Conservation (phyloP, 1,140 invertebrate genomes). For the Polypedilum pembai region DNA sequence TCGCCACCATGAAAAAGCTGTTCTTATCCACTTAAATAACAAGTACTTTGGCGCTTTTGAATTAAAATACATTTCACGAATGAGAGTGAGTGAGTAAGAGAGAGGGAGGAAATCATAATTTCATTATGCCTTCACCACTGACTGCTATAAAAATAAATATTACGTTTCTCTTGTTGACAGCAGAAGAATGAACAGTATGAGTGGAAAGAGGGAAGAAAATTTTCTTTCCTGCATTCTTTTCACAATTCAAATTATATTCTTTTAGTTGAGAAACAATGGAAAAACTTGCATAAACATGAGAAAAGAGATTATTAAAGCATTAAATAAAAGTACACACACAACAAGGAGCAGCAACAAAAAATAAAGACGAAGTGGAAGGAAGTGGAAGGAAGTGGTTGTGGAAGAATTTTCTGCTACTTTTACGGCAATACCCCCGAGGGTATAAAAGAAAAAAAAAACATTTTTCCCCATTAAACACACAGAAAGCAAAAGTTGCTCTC, state of each 20-base stretch:
- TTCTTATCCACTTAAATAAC: slow-evolving; percentile 24
- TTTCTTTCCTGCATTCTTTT: neutral
- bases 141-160: slow-evolving; percentile 19
- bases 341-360: neutral
- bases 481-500: neutral
- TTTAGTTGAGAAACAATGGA: neutral
- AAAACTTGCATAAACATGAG: neutral
- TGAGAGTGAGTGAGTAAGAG: neutral
- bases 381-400: neutral
- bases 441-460: neutral
- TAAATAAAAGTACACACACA: neutral
- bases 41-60: slow-evolving; percentile 9
- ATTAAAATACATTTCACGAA: slow-evolving; percentile 5
- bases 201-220: neutral
- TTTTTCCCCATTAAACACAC: neutral
- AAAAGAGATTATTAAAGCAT: neutral
- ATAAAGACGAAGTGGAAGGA: neutral
- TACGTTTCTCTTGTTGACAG: neutral
- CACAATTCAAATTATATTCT: neutral
- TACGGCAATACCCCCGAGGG: neutral
- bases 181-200: neutral
- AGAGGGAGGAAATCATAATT: slow-evolving; percentile 27
- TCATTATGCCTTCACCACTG: slow-evolving; percentile 20
- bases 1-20: neutral
- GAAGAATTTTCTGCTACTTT: slow-evolving; percentile 8